A percentile compares a stretch with the other conserved stretches of the same genome.
Evolutionary conservation across 1,140 invertebrate genomes (phyloP).

Genomic region (Calliopsis andreniformis): DNA sequence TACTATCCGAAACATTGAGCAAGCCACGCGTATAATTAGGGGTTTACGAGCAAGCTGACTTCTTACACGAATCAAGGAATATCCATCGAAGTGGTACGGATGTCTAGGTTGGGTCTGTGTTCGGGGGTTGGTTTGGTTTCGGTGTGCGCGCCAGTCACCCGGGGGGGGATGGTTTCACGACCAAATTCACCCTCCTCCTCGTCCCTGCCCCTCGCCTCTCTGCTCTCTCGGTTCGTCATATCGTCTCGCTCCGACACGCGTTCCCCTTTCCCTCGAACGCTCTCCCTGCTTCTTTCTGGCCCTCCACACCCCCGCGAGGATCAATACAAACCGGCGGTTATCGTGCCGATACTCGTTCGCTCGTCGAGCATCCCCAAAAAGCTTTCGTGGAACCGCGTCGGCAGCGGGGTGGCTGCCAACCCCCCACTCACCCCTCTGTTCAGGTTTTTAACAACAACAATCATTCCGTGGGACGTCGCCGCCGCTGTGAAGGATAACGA

Average conservation of each 20-base stretch:
- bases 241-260: constrained; percentile 24
- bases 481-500: constrained; percentile 50
- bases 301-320: constrained; percentile 68
- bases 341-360: constrained; percentile 70
- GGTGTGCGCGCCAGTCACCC: constrained; percentile 56
- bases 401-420: constrained; percentile 7
- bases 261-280: constrained; percentile 8
- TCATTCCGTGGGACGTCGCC: constrained; percentile 53
- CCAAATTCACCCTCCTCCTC: constrained; percentile 40
- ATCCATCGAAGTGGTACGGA: constrained; percentile 13
- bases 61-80: constrained; percentile 50
- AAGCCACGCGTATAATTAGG: not conserved
- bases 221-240: not conserved
- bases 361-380: constrained; percentile 57
- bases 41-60: constrained; percentile 44
- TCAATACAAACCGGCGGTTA: constrained; percentile 76
- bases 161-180: constrained; percentile 32
- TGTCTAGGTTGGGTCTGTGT: constrained; percentile 45
- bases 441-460: constrained; percentile 57
- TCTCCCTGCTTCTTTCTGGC: constrained; percentile 40
- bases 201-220: no score
- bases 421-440: not conserved
- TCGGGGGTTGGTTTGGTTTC: constrained; percentile 53
- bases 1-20: not conserved
- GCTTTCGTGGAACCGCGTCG: constrained; percentile 44